Base-by-base conservation (phyloP, 2,797 vertebrate genomes). In the Phoxinus dragarum region DNA sequence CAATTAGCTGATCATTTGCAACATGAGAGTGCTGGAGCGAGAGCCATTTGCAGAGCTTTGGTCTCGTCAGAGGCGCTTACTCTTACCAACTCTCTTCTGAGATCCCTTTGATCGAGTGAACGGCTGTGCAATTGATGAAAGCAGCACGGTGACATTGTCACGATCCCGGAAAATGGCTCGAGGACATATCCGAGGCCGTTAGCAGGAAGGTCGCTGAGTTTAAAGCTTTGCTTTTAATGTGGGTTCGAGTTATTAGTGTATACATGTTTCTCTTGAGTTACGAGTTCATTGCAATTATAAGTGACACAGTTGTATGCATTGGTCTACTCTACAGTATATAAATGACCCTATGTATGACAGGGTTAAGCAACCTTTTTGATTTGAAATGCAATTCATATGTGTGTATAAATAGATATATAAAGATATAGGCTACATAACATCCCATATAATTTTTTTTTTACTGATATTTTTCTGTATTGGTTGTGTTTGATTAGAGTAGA, bases 1-100 rank as follows among this genome's bases (percentile, higher is more conserved):
- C 76, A 85, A 89, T 92, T 89, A 89, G 68, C 86, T 86, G 90
- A 90, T 91, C 77, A 87, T 88, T 89, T 89, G 82, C 61, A 78
- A 87, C 75, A 77, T n/a, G 87, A 90, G 86, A 90, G 80, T 64
- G 47, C 49, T 71, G 72, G 52, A 88, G 68, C 36, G 34, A 52
- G 56, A 80, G 85, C 52, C 73, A 23, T 89, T 86, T 80, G 56
- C 59, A 47, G 73, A 59, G 38, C 68, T 79, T 80, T 59, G 71
- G 77, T 85, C 34, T 72, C 64, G 7, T 47, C 38, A 77, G 74
- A 86, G 44, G 82, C 61, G 66, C 72, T 61, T 78, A 34, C 38
- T 54, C 79, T 73, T 73, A 67, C 74, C 80, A 76, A 49, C 54
- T 67, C 38, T 74, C 54, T 49, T 40, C 81, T 31, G 49, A 87